Conservation (phyloP, 2,888 invertebrate species). For the Andrena praecox region DNA sequence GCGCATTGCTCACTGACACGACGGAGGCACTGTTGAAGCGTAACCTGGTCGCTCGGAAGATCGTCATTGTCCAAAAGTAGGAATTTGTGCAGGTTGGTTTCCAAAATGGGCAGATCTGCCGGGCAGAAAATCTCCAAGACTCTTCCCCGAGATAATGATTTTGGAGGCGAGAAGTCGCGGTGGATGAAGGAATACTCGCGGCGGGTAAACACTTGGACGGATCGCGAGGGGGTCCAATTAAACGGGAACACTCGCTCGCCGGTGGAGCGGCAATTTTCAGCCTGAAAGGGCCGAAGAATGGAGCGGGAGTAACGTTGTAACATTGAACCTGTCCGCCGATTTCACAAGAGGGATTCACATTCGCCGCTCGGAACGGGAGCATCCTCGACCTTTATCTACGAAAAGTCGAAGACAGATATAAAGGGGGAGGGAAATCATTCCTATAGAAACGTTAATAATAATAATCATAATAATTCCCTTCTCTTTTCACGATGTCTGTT, state of each 20-base stretch:
- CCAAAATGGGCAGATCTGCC: too few species aligned
- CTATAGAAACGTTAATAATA: constrained; percentile 84
- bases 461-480: constrained; percentile 84
- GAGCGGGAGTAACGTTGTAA: constrained; percentile 61
- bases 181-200: not conserved
- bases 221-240: constrained; percentile 37
- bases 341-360: constrained; percentile 62
- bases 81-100: not conserved
- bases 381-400: constrained; percentile 75
- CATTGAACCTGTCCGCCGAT: constrained; percentile 61
- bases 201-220: not conserved
- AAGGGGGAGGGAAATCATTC: constrained; percentile 83
- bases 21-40: not conserved
- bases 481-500: constrained; percentile 83
- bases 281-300: constrained; percentile 20
- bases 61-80: not conserved
- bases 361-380: constrained; percentile 51
- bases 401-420: constrained; percentile 82
- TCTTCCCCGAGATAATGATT: not conserved
- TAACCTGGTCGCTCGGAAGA: not conserved
- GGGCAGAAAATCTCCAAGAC: too few species aligned
- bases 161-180: not conserved
- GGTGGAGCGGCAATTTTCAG: constrained; percentile 43
- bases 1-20: not conserved
- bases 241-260: constrained; percentile 18